Evolutionary conservation across 2,797 vertebrate genomes (phyloP), one percentile per base, ranked within the genome.

Genomic region (Cheirogaleus major): DNA sequence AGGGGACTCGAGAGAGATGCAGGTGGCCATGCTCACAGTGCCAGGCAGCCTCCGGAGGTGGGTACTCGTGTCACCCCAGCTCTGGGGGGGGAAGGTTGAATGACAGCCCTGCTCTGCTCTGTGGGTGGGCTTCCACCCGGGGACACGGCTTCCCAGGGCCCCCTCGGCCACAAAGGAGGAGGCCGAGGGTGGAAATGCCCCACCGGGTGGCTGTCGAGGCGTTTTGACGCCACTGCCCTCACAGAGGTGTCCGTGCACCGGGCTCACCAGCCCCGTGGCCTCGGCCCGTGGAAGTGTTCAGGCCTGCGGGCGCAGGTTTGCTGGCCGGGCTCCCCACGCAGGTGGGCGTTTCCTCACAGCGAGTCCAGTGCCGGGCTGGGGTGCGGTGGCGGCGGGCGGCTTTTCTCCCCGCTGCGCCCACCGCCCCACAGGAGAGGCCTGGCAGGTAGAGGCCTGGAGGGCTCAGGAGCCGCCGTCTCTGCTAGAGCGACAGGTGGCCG

Each of bases 21-120:
- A 5, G 41, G 15, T 57, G 15, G 3, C 4, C n/a, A 7, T 4
- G n/a, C 12, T 15, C 2, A 14, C 22, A 27, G 70, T 9, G 7
- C 70, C 55, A 45, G n/a, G 73, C 23, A 55, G 27, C 17, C 52
- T 11, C 27, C 0, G 0, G 41, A 59, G 59, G 15, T 65, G 30
- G 67, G 50, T 27, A 30, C 38, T 55, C 9, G 43, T 7, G 45
- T 45, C 10, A 23, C 13, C 52, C 41, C 35, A 11, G 4, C 50
- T 52, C 45, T 20, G n/a, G n/a, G 4, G 14, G 45, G n/a, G 22
- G 15, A 20, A 52, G 82, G 45, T 38, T 38, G 23, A 27, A 23
- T 48, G 65, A 11, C 27, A 23, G 50, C 69, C 23, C 52, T 0
- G 4, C 70, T 48, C 7, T 48, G 57, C 57, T 76, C 41, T 43